A percentile compares a stretch with the other conserved stretches of the same genome.
phyloP scores from a whole-genome alignment of 2,797 vertebrate species.

The Pempheris klunzingeri region DNA sequence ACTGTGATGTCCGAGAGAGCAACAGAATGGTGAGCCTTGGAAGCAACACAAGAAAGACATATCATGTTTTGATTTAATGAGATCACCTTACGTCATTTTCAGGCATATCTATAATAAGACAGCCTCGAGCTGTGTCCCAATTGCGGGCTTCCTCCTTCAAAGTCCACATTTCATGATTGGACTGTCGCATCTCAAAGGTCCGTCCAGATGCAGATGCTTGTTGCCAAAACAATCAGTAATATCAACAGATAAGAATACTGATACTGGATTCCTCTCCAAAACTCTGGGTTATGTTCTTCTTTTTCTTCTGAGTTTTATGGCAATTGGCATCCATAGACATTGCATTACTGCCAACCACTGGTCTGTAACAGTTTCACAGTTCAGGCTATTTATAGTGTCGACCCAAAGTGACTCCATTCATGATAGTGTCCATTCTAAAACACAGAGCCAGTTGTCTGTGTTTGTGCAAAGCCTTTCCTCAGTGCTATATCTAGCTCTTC shows the following conservation, averaged over 20 bases:
- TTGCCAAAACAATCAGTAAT: background rate
- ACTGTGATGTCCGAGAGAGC: conserved; percentile 3
- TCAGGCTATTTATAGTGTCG: too few relatives aligned
- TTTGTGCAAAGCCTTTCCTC: too few relatives aligned
- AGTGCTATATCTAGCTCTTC: too few relatives aligned
- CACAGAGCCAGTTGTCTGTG: too few relatives aligned
- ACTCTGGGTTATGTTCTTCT: background rate
- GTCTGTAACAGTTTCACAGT: too few relatives aligned
- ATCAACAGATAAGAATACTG: background rate
- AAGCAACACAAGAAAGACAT: background rate
- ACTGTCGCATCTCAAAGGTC: conserved; percentile 1
- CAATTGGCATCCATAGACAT: too few relatives aligned
- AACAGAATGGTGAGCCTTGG: background rate
- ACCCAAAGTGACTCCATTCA: too few relatives aligned
- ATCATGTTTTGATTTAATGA: conserved; percentile 33
- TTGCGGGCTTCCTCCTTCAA: conserved; percentile 1
- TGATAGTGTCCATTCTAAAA: too few relatives aligned
- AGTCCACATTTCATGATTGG: conserved; percentile 20
- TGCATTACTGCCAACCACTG: too few relatives aligned
- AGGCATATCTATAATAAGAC: background rate
- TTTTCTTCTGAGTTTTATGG: too few relatives aligned
- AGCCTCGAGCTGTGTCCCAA: conserved; percentile 29
- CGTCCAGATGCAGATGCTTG: background rate
- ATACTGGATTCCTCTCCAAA: background rate
- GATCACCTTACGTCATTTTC: conserved; percentile 19